Evolutionary conservation across 1,140 invertebrate genomes (phyloP).

Genomic region (Triops longicaudatus): DNA sequence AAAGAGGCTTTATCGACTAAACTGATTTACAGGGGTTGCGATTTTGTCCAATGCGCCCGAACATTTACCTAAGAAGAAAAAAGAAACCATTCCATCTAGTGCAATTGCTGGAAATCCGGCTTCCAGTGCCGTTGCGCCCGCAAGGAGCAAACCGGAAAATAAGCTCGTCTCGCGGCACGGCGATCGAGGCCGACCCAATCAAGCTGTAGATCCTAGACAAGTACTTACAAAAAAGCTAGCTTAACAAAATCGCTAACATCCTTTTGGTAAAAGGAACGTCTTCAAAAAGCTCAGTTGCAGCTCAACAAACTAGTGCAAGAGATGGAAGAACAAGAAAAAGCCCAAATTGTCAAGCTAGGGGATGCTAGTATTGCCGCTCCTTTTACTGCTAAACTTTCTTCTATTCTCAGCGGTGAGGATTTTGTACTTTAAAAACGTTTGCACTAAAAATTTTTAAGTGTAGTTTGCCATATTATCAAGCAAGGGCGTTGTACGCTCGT

Average conservation of each 20-base stretch:
- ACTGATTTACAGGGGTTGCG: slow-evolving; percentile 28
- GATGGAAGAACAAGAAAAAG: slow-evolving; percentile 81
- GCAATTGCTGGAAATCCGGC: neutral
- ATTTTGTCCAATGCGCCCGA: slow-evolving; percentile 28
- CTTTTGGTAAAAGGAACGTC: slow-evolving; percentile 16
- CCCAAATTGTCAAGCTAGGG: slow-evolving; percentile 84
- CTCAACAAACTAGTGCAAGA: slow-evolving; percentile 76
- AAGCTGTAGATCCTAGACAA: slow-evolving; percentile 17
- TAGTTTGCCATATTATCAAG: slow-evolving; percentile 98
- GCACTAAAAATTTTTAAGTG: slow-evolving; percentile 31
- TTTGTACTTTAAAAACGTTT: slow-evolving; percentile 18
- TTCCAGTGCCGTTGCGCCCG: neutral
- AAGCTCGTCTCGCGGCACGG: slow-evolving; percentile 9
- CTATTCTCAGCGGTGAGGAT: slow-evolving; percentile 86
- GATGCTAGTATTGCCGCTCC: slow-evolving; percentile 99
- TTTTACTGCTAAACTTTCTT: slow-evolving; percentile 95
- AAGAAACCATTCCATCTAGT: neutral
- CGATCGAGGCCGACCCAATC: neutral
- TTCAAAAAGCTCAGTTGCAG: slow-evolving; percentile 41
- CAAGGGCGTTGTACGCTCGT: slow-evolving; percentile 98
- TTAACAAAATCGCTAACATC: slow-evolving; percentile 24
- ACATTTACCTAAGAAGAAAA: slow-evolving; percentile 19
- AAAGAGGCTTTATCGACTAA: neutral
- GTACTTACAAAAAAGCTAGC: slow-evolving; percentile 20
- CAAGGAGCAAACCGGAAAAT: slow-evolving; percentile 23